Base-by-base conservation (phyloP, 1,140 invertebrate genomes). In the Listronotus bonariensis region DNA sequence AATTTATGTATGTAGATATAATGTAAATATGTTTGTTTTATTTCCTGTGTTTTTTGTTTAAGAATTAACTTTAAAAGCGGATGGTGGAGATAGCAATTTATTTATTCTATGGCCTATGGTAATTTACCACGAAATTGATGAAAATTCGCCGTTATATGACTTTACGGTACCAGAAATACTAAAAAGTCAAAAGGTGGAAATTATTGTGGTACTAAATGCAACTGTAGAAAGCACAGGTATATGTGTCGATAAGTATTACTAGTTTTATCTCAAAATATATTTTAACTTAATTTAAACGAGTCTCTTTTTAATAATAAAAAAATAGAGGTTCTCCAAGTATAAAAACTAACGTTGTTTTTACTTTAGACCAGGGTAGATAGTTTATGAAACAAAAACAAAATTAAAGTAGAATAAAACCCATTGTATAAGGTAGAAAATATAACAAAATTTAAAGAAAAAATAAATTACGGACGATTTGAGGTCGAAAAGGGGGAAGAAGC, bases 51-150 rank as follows among this genome's bases (percentile, higher is more conserved):
- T n/a, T n/a, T n/a, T n/a, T n/a, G n/a, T n/a, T n/a, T n/a, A n/a
- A 66, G 64, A 60, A 59, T 54, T 66, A 46, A 1, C 36, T 20
- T 14, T 66, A 49, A 60, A 65, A 34, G 90, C 92, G 0, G 93
- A 97, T 74, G 89, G 90, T 42, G 90, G 92, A 55, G 88, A 91
- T 51, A 88, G 89, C 56, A 86, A 91, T 67, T 77, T 95, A 1
- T 96, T 98, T 78, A 92, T 98, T 72, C 93, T 98, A 41, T 98
- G 96, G 96, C 96, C 96, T 0, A 89, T 93, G 77, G 89, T 89
- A 2, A 89, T 93, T 59, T 87, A 93, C 6, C 92, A 94, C 72
- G 83, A 84, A 68, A 93, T 96, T 62, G 89, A 95, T 72, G 82
- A 83, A 4, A 80, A 83, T 6, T 91, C 89, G 53, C 96, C 96